Conservation (phyloP, 2,797 vertebrate species). For the Ciconia nigra region DNA sequence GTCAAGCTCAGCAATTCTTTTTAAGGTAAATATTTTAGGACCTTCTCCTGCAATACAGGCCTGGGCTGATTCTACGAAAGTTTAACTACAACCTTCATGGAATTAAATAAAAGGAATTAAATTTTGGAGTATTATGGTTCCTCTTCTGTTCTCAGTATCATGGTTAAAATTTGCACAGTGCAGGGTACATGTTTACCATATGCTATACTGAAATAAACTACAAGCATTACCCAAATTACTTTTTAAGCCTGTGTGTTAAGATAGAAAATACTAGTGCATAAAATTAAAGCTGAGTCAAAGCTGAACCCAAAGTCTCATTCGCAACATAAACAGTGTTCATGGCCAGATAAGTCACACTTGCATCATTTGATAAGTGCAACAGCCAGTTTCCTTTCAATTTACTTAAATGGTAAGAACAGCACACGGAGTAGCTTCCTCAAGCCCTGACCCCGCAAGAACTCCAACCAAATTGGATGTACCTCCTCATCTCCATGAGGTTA, state of each 20-base stretch:
- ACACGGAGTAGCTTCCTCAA: neutral
- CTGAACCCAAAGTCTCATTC: neutral
- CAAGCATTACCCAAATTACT: neutral
- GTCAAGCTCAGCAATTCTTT: neutral
- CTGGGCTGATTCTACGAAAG: neutral
- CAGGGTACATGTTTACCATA: neutral
- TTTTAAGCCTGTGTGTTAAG: neutral
- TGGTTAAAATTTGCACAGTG: neutral
- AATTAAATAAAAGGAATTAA: neutral
- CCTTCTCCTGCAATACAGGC: neutral
- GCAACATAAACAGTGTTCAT: neutral
- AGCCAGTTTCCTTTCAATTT: neutral
- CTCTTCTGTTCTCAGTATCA: neutral
- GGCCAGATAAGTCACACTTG: conserved; percentile 3
- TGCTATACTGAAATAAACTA: neutral
- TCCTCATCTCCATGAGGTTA: neutral
- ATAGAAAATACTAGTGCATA: neutral
- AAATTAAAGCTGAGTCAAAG: neutral
- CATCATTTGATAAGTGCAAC: neutral
- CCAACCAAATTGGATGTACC: neutral
- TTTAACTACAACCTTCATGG: neutral
- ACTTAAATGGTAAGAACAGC: neutral
- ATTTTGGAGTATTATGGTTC: neutral
- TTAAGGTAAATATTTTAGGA: neutral
- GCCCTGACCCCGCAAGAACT: neutral